These are phyloP conservation scores for Grammomys dolichurus DNA, from an alignment of 2,113 vertebrate species.

Conservation along the genomic window DNA sequence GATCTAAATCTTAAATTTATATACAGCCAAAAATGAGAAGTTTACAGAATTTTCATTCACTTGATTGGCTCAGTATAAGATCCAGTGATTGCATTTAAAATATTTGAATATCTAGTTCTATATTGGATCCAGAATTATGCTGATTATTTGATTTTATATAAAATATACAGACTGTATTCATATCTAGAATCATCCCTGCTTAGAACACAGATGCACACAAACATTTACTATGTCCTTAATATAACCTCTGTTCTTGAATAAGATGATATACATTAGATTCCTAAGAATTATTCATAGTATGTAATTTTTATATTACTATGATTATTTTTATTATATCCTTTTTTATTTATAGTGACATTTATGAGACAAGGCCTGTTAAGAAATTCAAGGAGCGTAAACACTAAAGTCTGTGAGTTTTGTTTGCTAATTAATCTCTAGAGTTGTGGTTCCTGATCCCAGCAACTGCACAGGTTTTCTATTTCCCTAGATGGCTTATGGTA, in stretches of 20 bases:
- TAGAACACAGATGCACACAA: not conserved
- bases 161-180: not conserved
- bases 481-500: not conserved
- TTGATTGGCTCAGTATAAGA: slow-evolving; percentile 1
- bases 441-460: not conserved
- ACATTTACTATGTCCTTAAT: not conserved
- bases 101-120: slow-evolving; percentile 38
- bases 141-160: slow-evolving; percentile 5
- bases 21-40: slow-evolving; percentile 43
- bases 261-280: not conserved
- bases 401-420: not conserved
- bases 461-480: not conserved
- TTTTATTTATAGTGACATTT: not conserved
- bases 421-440: not conserved
- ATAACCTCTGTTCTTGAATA: not conserved
- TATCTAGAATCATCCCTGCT: not conserved
- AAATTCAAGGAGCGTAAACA: not conserved
- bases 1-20: slow-evolving; percentile 31
- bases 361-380: not conserved
- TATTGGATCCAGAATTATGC: not conserved
- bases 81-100: slow-evolving; percentile 21
- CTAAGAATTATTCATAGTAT: not conserved
- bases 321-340: not conserved
- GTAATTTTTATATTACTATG: not conserved
- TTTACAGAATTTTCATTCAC: slow-evolving; percentile 64